Evolutionary conservation across 1,140 invertebrate species (phyloP), one percentile per base, ranked within the genome.

Genomic region (Himalopsyche phryganea): DNA sequence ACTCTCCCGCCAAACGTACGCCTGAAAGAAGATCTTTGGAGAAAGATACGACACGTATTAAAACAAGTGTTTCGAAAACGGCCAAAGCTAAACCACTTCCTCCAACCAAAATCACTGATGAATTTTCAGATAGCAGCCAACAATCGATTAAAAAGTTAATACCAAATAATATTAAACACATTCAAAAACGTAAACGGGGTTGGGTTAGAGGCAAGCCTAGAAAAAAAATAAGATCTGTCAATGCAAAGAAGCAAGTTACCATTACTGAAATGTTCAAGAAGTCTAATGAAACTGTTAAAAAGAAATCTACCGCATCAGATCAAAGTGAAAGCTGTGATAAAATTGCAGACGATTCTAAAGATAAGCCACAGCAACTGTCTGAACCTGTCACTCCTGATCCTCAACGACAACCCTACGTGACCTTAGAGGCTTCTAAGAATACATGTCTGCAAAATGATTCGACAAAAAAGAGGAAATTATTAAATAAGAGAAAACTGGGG

Each of bases 401-500:
- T 1, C 46, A 56, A 45, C 10, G 41, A 9, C 42, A 62, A 44
- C 23, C 51, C 15, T 58, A 45, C 44, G 10, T 49, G 11, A 18
- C 55, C 10, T 35, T 33, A 14, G 56, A 58, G 9, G 41, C 28
- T 14, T 2, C 11, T 9, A 44, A 58, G 42, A 17, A 32, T 15
- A 28, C 50, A 10, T 44, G 23, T 18, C 50, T 55, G 28, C 38
- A 23, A 20, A 42, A 48, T 15, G 56, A 63, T 13, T 32, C 50
- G 32, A 62, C 66, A 42, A 71, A 70, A 49, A 71, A 70, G 38
- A 66, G 67, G 15, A 74, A 73, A 62, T 40, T 60, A 1, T 69
- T 67, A 10, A 77, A 81, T n/a, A 82, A 82, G 47, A 79, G 77
- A 57, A 81, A 81, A 55, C 60, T 44, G 48, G 44, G 47, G 10